Base-by-base conservation (phyloP, 1,140 invertebrate species). In the Diorhabda sublineata region DNA sequence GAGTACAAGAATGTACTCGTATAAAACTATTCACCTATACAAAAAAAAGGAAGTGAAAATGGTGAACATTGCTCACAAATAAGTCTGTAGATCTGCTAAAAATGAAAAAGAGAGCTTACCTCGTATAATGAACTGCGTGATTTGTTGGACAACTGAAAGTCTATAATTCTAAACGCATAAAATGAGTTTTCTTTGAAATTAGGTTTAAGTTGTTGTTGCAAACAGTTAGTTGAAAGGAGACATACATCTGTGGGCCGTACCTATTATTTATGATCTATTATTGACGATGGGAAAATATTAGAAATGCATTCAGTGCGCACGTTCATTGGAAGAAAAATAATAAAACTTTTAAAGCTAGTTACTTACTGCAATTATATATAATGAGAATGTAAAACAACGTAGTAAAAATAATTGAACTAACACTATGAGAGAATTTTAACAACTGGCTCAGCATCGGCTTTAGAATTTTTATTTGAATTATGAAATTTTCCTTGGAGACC, bases 371-470 rank as follows among this genome's bases (percentile, higher is more conserved):
- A 52, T 52, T 52, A 52, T 52, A 52, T 52, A 52, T 52, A 52
- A 52, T 52, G 47, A 52, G 47, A 52, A 52, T 52, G 47, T 52
- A 52, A 52, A 52, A 52, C n/a, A 52, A 52, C 47, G 47, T n/a
- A 52, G n/a, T 52, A 52, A 52, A 52, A 52, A 52, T 52, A 52
- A 52, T 52, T 52, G 47, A 52, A 52, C 47, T 52, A 52, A 52
- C 47, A 52, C 47, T n/a, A 52, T 8, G 6, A n/a, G 6, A 8
- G 6, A 8, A 52, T 8, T 6, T 52, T 6, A 52, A 52, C 47
- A 8, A 52, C n/a, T 6, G 47, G 47, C n/a, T 6, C 47, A 52
- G 47, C 4, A 52, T 52, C 47, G 47, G 47, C 26, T 52, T 52
- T 52, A 52, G 47, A 6, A 6, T 52, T 52, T 52, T 52, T 8